A percentile compares a stretch with the other conserved stretches of the same genome.
phyloP scores from a whole-genome alignment of 2,797 vertebrate species.

The Oreochromis mossambicus region DNA sequence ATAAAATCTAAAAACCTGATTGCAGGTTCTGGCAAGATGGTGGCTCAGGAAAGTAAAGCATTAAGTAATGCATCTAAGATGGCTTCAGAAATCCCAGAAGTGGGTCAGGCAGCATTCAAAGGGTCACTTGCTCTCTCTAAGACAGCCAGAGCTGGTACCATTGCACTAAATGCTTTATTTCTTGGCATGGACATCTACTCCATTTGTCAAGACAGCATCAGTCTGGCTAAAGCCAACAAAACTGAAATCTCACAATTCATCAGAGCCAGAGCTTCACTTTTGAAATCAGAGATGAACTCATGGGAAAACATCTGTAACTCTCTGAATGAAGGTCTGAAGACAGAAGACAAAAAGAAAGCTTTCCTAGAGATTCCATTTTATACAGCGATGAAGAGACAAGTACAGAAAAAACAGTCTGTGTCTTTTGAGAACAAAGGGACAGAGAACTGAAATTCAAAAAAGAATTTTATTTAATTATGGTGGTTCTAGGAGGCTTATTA shows the following conservation, averaged over 20 bases:
- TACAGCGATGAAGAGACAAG: not conserved
- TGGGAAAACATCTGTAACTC: fast-evolving
- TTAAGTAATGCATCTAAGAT: not conserved
- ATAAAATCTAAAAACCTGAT: not conserved
- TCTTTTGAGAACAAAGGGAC: not conserved
- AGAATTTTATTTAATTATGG: too few relatives aligned
- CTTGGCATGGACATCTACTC: not conserved
- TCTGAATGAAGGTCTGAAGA: not conserved
- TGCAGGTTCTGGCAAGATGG: not conserved
- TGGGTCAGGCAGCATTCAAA: not conserved
- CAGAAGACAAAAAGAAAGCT: not conserved
- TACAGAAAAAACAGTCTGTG: not conserved
- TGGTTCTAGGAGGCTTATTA: too few relatives aligned
- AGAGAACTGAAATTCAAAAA: not conserved
- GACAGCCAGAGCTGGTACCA: not conserved
- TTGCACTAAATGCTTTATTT: not conserved
- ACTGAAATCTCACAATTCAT: not conserved
- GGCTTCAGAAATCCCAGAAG: not conserved
- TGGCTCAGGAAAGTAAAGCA: not conserved
- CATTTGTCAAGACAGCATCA: fast-evolving
- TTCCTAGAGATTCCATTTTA: not conserved
- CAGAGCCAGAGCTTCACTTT: not conserved
- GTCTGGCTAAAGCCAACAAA: fast-evolving
- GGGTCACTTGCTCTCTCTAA: not conserved
- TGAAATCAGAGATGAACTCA: fast-evolving